Conservation (phyloP, 2,888 invertebrate species). For the Brenthis daphne region DNA sequence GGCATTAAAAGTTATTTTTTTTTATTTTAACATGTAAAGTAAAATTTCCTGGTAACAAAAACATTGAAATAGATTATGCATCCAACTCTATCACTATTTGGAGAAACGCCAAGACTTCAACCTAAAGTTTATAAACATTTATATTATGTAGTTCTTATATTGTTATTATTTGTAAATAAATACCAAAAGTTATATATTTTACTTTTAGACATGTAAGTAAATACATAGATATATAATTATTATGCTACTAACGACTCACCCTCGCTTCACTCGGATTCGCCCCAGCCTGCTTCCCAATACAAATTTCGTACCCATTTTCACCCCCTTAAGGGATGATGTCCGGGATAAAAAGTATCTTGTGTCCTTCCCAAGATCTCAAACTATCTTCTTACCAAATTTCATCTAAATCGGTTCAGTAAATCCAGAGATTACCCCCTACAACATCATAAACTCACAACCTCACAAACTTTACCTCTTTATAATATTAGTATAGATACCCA, state of each 20-base stretch:
- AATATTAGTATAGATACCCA: not conserved
- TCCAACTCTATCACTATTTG: slow-evolving; percentile 53
- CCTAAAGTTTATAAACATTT: slow-evolving; percentile 44
- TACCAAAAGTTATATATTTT: not conserved
- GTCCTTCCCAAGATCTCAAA: too few relatives aligned
- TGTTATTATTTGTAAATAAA: slow-evolving; percentile 25
- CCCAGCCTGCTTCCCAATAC: too few relatives aligned
- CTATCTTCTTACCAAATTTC: too few relatives aligned
- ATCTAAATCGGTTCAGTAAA: too few relatives aligned
- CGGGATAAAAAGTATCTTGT: too few relatives aligned
- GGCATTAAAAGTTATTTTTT: not conserved
- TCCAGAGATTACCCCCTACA: too few relatives aligned
- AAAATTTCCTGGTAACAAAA: slow-evolving; percentile 15
- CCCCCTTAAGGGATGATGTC: too few relatives aligned
- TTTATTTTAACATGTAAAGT: not conserved
- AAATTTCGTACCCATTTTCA: too few relatives aligned
- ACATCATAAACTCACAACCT: too few relatives aligned
- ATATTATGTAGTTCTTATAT: slow-evolving; percentile 32
- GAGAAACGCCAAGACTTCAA: slow-evolving; percentile 63
- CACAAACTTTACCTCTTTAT: too few relatives aligned
- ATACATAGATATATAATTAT: not conserved
- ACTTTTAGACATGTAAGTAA: not conserved
- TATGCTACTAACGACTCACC: too few relatives aligned
- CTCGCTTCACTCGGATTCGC: too few relatives aligned
- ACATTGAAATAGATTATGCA: slow-evolving; percentile 32